Evolutionary conservation across 2,888 invertebrate species (phyloP).

Genomic region (Pyrgus malvae): DNA sequence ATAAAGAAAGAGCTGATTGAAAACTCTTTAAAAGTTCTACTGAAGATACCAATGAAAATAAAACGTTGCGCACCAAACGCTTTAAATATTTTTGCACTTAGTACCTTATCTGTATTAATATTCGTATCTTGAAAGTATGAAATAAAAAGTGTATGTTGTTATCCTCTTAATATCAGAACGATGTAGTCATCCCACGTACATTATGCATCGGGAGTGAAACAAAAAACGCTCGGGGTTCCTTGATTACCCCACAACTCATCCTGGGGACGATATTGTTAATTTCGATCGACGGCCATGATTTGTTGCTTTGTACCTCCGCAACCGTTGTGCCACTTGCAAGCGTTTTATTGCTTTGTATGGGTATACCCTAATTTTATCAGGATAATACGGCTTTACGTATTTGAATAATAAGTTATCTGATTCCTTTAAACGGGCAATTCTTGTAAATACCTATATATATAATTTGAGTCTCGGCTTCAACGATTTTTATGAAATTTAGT

Average conservation of each 20-base stretch:
- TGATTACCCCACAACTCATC: constrained; percentile 60
- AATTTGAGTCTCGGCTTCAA: too few relatives aligned
- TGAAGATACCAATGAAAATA: too few relatives aligned
- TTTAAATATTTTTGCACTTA: not conserved
- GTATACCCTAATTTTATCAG: constrained; percentile 1
- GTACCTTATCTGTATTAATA: not conserved
- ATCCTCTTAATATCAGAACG: not conserved
- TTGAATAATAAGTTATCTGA: too few relatives aligned
- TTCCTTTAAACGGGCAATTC: too few relatives aligned
- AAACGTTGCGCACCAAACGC: too few relatives aligned
- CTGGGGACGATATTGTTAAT: constrained; percentile 25
- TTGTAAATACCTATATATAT: too few relatives aligned
- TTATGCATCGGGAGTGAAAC: constrained; percentile 58
- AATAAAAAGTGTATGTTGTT: not conserved
- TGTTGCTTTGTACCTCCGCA: constrained; percentile 29
- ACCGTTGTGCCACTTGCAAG: constrained; percentile 15
- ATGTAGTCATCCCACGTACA: constrained; percentile 48
- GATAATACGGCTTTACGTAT: too few relatives aligned
- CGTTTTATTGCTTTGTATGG: constrained; percentile 9
- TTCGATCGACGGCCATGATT: constrained; percentile 33
- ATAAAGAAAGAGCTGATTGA: too few relatives aligned
- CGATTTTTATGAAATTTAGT: too few relatives aligned
- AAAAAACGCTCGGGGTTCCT: constrained; percentile 57
- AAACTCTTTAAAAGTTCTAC: too few relatives aligned
- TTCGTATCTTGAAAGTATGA: not conserved